phyloP scores from a whole-genome alignment of 2,113 vertebrate genomes.

The Ictidomys tridecemlineatus region DNA sequence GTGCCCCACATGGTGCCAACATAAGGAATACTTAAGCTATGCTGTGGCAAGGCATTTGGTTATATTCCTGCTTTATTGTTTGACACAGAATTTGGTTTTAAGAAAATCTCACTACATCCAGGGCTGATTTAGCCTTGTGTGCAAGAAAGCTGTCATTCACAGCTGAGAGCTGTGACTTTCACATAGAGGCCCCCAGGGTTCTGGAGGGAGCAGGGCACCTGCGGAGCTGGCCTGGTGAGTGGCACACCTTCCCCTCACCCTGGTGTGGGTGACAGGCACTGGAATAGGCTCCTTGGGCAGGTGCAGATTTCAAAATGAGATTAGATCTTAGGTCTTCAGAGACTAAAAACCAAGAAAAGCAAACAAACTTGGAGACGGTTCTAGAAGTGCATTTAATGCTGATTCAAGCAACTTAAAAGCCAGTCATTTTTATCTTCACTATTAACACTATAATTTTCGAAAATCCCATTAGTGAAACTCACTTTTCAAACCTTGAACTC shows the following conservation, averaged over 20 bases:
- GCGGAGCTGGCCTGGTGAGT: background rate
- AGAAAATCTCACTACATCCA: background rate
- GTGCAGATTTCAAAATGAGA: background rate
- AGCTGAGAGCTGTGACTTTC: background rate
- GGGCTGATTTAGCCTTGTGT: background rate
- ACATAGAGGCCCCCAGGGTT: no score
- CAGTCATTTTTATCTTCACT: slow-evolving; percentile 25
- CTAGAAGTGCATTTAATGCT: background rate
- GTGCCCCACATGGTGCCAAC: background rate
- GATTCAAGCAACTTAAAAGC: background rate
- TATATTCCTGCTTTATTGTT: background rate
- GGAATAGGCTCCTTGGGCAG: background rate
- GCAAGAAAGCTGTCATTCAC: background rate
- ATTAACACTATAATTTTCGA: background rate
- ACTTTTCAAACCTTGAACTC: slow-evolving; percentile 12
- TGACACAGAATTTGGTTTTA: background rate
- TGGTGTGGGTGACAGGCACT: background rate
- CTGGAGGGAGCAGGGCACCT: no score
- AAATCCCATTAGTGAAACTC: background rate
- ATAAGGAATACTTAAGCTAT: background rate
- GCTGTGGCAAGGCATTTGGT: background rate
- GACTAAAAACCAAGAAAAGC: background rate
- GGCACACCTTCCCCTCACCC: background rate
- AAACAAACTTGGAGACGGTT: background rate
- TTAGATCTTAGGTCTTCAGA: background rate